Conservation (phyloP, 2,888 invertebrate genomes). For the Onthophagus sagittarius region DNA sequence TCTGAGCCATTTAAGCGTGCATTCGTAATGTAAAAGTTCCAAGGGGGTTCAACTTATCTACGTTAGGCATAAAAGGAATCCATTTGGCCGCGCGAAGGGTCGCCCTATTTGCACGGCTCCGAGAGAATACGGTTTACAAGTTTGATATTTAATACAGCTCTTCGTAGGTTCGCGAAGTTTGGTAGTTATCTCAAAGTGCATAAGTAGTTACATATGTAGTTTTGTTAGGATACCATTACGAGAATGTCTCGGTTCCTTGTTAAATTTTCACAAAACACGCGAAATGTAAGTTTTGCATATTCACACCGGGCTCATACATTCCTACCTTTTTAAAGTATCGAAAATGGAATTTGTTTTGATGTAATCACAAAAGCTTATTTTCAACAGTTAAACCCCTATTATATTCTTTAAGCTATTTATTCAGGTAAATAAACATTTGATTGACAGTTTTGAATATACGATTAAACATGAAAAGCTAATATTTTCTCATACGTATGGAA, state of each 20-base stretch:
- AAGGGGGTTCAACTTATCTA: slow-evolving; percentile 1
- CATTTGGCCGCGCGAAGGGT: slow-evolving; percentile 2
- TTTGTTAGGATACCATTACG: background rate
- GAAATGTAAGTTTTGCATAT: background rate
- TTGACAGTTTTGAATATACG: slow-evolving; percentile 18
- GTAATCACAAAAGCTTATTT: too few species aligned
- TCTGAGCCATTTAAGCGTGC: slow-evolving; percentile 1
- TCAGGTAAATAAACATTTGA: slow-evolving; percentile 21
- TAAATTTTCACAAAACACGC: background rate
- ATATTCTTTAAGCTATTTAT: slow-evolving; percentile 17
- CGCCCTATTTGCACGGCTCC: background rate
- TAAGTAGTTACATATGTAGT: background rate
- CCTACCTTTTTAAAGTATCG: background rate
- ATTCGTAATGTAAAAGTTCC: slow-evolving; percentile 9
- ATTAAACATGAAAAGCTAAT: background rate
- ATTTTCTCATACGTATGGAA: background rate
- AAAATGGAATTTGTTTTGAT: background rate
- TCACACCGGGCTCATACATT: background rate
- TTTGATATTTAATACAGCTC: slow-evolving; percentile 8
- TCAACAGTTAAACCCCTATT: too few species aligned
- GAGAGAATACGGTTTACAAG: background rate
- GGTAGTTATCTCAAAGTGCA: background rate
- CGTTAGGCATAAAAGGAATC: slow-evolving; percentile 10
- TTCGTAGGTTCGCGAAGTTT: background rate
- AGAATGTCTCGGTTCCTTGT: background rate